A percentile compares a stretch with the other conserved stretches of the same genome.
Conservation (phyloP, 1,140 invertebrate genomes). For the Dinoponera quadriceps region DNA sequence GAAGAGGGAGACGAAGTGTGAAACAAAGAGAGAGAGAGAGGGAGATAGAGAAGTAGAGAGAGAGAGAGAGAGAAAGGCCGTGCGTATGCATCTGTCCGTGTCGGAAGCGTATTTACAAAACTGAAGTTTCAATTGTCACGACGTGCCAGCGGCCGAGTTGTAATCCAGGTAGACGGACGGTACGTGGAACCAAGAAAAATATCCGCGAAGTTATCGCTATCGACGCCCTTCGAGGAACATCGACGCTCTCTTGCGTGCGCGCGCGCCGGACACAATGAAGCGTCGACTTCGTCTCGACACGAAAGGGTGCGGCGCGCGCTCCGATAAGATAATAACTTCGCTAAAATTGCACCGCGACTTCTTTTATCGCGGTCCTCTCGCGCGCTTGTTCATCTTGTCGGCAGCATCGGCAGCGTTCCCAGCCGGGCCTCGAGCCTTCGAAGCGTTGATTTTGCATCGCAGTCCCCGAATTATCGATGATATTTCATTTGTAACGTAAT, state of each 20-base stretch:
- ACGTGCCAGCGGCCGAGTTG: background rate
- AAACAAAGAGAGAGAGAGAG: conserved; percentile 23
- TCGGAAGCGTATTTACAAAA: conserved; percentile 35
- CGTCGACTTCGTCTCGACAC: too few species aligned
- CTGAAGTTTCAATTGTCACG: conserved; percentile 29
- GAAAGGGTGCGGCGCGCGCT: too few species aligned
- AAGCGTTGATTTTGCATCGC: background rate
- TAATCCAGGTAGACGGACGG: background rate
- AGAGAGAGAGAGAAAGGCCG: conserved; percentile 13
- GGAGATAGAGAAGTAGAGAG: too few species aligned
- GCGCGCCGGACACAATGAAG: too few species aligned
- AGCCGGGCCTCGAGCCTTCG: background rate
- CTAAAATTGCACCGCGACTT: too few species aligned
- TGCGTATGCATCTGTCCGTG: background rate
- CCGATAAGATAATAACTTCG: too few species aligned
- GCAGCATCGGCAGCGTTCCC: too few species aligned
- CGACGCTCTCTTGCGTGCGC: too few species aligned
- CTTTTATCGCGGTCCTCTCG: too few species aligned
- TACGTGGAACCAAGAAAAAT: conserved; percentile 7
- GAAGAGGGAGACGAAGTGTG: conserved; percentile 27
- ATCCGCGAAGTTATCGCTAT: background rate
- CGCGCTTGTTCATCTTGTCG: too few species aligned
- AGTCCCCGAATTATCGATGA: background rate
- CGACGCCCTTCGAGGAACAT: background rate
- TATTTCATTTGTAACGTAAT: conserved; percentile 15